Evolutionary conservation across 2,797 vertebrate species (phyloP).

Genomic region (Discoglossus pictus): DNA sequence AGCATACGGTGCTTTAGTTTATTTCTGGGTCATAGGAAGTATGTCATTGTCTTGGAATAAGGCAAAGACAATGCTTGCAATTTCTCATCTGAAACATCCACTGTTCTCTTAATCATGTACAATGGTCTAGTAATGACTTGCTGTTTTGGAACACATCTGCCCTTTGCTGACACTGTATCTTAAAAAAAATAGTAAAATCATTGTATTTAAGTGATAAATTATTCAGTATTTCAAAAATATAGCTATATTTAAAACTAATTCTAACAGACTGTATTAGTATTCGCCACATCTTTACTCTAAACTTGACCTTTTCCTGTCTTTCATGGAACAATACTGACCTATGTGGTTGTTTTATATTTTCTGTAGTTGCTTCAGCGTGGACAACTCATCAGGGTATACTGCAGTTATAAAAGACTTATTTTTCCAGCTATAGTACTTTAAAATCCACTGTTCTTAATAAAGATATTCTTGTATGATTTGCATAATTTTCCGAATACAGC

Average conservation of each 20-base stretch:
- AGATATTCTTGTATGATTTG: constrained; percentile 30
- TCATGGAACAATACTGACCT: background rate
- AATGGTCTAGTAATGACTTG: constrained; percentile 31
- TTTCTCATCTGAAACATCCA: constrained; percentile 44
- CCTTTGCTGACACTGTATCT: constrained; percentile 26
- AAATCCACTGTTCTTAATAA: constrained; percentile 24
- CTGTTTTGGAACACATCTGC: constrained; percentile 25
- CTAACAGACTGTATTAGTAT: background rate
- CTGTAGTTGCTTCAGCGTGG: background rate
- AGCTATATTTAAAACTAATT: constrained; percentile 3
- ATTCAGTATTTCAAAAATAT: constrained; percentile 5
- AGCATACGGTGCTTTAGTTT: constrained; percentile 48
- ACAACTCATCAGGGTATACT: background rate
- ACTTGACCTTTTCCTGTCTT: constrained; percentile 3
- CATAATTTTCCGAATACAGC: constrained; percentile 42
- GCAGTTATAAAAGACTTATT: constrained; percentile 6
- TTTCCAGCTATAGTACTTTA: constrained; percentile 3
- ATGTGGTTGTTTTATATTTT: background rate
- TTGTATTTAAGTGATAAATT: constrained; percentile 7
- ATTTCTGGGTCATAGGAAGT: constrained; percentile 54
- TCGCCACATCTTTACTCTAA: background rate
- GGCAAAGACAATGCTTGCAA: constrained; percentile 52
- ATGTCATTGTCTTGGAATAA: constrained; percentile 50
- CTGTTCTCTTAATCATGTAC: constrained; percentile 46
- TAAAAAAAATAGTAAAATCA: constrained; percentile 17